Evolutionary conservation across 1,140 invertebrate species (phyloP).

Genomic region (Panagrolaimus sp.): DNA sequence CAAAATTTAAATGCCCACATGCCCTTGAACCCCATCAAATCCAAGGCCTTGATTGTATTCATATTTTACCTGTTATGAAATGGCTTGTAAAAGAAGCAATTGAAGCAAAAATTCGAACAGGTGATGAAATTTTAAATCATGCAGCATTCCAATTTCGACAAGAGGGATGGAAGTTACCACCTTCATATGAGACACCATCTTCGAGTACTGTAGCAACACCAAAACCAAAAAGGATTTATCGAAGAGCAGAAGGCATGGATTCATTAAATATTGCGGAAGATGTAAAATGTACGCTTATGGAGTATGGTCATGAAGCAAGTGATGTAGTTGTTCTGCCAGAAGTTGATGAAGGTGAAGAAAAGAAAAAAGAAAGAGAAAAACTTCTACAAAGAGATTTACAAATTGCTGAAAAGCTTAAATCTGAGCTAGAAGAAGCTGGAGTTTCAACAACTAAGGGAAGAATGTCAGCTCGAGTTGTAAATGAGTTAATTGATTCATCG

Average conservation of each 20-base stretch:
- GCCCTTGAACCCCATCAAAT: conserved; percentile 93
- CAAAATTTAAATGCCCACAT: conserved; percentile 86
- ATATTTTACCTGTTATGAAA: conserved; percentile 87
- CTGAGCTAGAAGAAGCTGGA: conserved; percentile 19
- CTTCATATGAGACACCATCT: conserved; percentile 4
- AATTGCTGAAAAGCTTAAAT: conserved; percentile 22
- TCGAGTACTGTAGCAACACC: neutral
- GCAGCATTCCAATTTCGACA: conserved; percentile 75
- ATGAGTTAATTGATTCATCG: neutral
- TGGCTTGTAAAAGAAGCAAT: conserved; percentile 90
- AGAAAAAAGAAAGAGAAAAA: conserved; percentile 24
- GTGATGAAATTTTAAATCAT: conserved; percentile 72
- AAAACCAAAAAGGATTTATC: conserved; percentile 24
- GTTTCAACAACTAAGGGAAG: conserved; percentile 5
- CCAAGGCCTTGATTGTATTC: conserved; percentile 88
- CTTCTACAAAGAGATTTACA: conserved; percentile 25
- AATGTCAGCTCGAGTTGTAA: conserved; percentile 1
- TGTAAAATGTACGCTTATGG: conserved; percentile 62
- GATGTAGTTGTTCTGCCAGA: conserved; percentile 24
- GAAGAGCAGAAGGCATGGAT: conserved; percentile 43
- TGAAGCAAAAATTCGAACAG: conserved; percentile 71
- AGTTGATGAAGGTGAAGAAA: conserved; percentile 22
- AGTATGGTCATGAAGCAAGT: conserved; percentile 60
- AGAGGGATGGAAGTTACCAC: conserved; percentile 61
- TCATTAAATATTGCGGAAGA: conserved; percentile 59